Evolutionary conservation across 2,113 vertebrate species (phyloP), one percentile per base, ranked within the genome.

Genomic region (Siniperca chuatsi): DNA sequence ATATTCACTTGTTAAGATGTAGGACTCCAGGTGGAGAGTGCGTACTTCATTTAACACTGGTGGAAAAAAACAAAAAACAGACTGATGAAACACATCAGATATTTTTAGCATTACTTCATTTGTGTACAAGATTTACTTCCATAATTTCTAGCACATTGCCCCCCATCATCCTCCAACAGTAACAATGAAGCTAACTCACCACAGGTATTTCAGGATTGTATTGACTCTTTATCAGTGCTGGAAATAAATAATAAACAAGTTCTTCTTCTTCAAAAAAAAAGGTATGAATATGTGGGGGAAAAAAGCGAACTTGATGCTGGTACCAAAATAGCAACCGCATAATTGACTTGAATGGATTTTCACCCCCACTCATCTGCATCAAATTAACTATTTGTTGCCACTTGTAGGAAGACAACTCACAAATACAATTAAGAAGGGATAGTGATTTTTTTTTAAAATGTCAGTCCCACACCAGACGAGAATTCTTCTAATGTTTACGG

Each of bases 341-440:
- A 37, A 37, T 4, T 48, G 52, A 73, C 48, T 52, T 6, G 16
- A 42, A 35, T 35, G 57, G n/a, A 65, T 40, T 71, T 65, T 37
- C 11, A n/a, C 55, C 40, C 2, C 40, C 55, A 13, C 3, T 25
- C 15, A 64, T 37, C 10, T 58, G 40, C 48, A 58, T 42, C 82
- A 61, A 48, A 58, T 37, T 54, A 54, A 70, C 18, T 8, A 44
- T 60, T 4, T 72, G 42, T 52, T 60, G 15, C 2, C 13, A 4
- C n/a, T 67, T 35, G 20, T 25, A 23, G 15, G 13, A 67, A 48
- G 54, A 69, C 46, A 55, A 62, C 44, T 54, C 25, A 69, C 16
- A 86, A 65, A 79, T 54, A 42, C 2, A 58, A 50, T 65, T 40
- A 65, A 1, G 40, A 48, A 40, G 64, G 48, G 25, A 70, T 46